Evolutionary conservation across 2,888 invertebrate species (phyloP).

Genomic region (Abrostola tripartita): DNA sequence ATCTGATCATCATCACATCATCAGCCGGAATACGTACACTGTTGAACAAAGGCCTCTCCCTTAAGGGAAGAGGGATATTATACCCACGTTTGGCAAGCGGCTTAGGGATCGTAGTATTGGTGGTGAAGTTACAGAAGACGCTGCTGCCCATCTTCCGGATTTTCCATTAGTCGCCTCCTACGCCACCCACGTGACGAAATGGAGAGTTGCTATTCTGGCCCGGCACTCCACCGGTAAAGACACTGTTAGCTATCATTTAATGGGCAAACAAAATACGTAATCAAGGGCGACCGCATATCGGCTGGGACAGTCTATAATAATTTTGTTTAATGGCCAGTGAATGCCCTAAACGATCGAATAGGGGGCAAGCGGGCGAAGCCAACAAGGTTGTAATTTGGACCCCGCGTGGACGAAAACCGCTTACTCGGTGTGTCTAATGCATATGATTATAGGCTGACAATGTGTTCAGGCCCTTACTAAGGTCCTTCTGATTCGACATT

Average conservation of each 20-base stretch:
- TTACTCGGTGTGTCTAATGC: slow-evolving; percentile 59
- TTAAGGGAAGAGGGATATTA: too few relatives aligned
- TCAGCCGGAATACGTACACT: too few relatives aligned
- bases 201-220: too few relatives aligned
- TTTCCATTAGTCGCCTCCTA: too few relatives aligned
- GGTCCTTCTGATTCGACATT: not conserved
- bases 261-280: slow-evolving; percentile 45
- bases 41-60: too few relatives aligned
- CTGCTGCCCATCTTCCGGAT: too few relatives aligned
- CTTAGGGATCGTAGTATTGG: too few relatives aligned
- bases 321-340: slow-evolving; percentile 48
- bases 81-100: too few relatives aligned
- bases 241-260: not conserved
- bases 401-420: slow-evolving; percentile 50
- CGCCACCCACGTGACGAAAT: too few relatives aligned
- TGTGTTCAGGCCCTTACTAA: slow-evolving; percentile 16
- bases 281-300: slow-evolving; percentile 41
- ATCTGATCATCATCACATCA: too few relatives aligned
- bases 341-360: slow-evolving; percentile 45
- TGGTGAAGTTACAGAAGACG: too few relatives aligned
- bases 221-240: too few relatives aligned
- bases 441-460: slow-evolving; percentile 49
- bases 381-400: slow-evolving; percentile 28
- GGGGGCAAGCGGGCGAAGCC: slow-evolving; percentile 13
- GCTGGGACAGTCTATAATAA: slow-evolving; percentile 47